phyloP scores from a whole-genome alignment of 2,113 vertebrate species.

The Cyanoramphus novaezelandiae region DNA sequence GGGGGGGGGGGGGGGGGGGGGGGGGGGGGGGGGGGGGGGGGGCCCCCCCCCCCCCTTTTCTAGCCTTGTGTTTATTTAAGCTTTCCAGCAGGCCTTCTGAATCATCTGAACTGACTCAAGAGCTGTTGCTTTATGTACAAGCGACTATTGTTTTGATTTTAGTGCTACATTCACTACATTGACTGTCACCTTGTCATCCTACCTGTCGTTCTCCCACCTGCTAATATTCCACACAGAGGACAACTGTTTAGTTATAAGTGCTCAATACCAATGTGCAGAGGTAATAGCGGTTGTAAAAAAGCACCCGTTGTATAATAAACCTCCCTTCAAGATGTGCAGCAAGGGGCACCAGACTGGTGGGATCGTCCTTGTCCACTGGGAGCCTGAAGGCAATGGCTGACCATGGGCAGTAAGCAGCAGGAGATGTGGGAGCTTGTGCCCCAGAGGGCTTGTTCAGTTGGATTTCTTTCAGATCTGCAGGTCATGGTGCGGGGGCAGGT shows the following conservation, averaged over 20 bases:
- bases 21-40: too few species aligned
- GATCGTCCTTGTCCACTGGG: background rate
- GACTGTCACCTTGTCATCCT: background rate
- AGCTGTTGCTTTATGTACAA: background rate
- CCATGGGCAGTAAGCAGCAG: background rate
- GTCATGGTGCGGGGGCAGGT: background rate
- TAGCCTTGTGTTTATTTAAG: background rate
- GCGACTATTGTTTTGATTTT: background rate
- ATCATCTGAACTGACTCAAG: background rate
- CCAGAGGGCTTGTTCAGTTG: background rate
- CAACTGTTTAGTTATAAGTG: background rate
- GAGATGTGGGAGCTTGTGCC: background rate
- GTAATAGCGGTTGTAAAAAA: background rate
- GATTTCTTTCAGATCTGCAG: background rate
- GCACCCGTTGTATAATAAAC: accelerated
- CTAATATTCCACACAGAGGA: background rate
- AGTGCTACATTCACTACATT: background rate
- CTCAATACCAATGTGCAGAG: background rate
- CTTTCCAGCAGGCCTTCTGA: background rate
- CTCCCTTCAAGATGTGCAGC: background rate
- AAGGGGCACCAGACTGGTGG: too few species aligned
- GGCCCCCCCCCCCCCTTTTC: background rate
- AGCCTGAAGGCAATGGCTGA: background rate
- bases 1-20: too few species aligned
- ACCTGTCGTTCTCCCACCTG: background rate